phyloP scores from a whole-genome alignment of 2,113 vertebrate genomes.

The Calidris pugnax region DNA sequence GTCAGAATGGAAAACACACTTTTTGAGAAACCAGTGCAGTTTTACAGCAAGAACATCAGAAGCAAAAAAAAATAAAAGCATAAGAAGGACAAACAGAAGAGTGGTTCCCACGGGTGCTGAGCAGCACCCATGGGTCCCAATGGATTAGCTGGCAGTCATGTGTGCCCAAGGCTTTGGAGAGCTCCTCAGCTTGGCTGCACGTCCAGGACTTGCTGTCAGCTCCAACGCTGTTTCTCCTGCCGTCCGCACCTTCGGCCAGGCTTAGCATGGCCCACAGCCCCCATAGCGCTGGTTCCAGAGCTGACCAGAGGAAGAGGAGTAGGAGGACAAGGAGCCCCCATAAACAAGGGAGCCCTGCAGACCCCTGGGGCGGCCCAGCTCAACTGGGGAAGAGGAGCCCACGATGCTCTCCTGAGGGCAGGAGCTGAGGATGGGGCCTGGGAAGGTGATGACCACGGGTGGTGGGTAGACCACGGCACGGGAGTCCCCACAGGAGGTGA shows the following conservation, averaged over 20 bases:
- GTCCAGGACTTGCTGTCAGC: background rate
- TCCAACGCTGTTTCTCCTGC: background rate
- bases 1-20: background rate
- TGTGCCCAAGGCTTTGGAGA: background rate
- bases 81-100: background rate
- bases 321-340: background rate
- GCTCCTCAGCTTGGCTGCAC: rapidly evolving
- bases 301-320: background rate
- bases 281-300: background rate
- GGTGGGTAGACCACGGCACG: background rate
- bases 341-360: background rate
- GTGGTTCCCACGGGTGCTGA: background rate
- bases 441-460: background rate
- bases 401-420: background rate
- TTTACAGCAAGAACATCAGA: background rate
- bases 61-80: background rate
- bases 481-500: slow-evolving; percentile 2
- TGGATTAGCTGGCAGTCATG: background rate
- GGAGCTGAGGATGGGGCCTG: background rate
- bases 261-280: background rate
- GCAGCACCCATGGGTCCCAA: background rate
- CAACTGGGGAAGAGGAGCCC: background rate
- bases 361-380: background rate
- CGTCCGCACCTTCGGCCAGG: rapidly evolving
- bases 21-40: background rate